Evolutionary conservation across 2,888 invertebrate species (phyloP), one percentile per base, ranked within the genome.

Genomic region (Campopleginae sp.): DNA sequence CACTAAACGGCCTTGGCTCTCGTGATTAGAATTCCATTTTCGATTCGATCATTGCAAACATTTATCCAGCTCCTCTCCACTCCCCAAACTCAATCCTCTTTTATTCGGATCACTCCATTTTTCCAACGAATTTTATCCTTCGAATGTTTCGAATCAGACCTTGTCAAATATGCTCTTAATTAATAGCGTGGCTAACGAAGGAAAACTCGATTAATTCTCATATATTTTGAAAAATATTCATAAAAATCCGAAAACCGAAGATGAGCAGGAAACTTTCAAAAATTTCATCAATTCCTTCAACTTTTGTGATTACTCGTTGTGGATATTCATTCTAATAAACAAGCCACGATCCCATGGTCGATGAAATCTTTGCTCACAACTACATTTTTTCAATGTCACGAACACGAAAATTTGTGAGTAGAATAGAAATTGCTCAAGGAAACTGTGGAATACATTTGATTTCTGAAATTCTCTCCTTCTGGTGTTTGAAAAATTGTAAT

Each of bases 381-480:
- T 58, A 65, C 66, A n/a, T 66, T 75, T 77, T 42, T 46, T 46
- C 51, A n/a, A n/a, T 38, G 44, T 68, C 48, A 19, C 31, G 33
- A 71, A 33, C 58, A 82, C 71, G 76, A 71, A 23, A 76, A 86
- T 72, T 65, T 10, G 68, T 84, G 82, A 88, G 78, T 87, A 80
- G 88, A 88, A n/a, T n/a, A n/a, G n/a, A n/a, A n/a, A n/a, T n/a
- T n/a, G n/a, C n/a, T n/a, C n/a, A 88, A 87, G 86, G 85, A 72
- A 88, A 88, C 82, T 87, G 80, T 74, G 38, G 19, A 58, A 58
- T 31, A 3, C n/a, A 33, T 31, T 17, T 8, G 27, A 19, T 27
- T 76, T 85, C 72, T 58, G 46, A n/a, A 27, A 33, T n/a, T 1
- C 19, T 63, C 14, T 38, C 33, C 19, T 58, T 42, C 38, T 27